Evolutionary conservation across 2,888 invertebrate genomes (phyloP), one percentile per base, ranked within the genome.

Genomic region (Dicycla oo): DNA sequence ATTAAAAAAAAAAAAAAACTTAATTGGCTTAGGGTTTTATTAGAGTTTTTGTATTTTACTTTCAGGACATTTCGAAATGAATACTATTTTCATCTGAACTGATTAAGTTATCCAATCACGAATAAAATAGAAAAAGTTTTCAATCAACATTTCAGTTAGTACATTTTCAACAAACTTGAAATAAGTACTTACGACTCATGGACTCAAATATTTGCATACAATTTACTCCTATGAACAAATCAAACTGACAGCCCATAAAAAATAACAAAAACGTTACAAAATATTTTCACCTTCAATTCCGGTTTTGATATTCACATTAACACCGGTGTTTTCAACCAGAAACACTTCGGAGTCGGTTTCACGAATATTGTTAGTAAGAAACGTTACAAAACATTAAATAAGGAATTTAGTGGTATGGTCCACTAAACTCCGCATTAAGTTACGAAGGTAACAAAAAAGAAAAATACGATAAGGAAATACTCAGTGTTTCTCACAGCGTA

Each of bases 381-480:
- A 65, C 30, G 51, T 65, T 79, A 65, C 38, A 45, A 62, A 66
- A 79, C 70, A 75, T 75, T 85, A 82, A 85, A 82, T 79, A 79
- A 69, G 40, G 34, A 54, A 57, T 73, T 85, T 74, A 74, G 69
- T 82, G 69, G 67, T n/a, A n/a, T n/a, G n/a, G n/a, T n/a, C n/a
- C n/a, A 57, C 65, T 72, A 64, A 53, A 57, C n/a, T n/a, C n/a
- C n/a, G 43, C 61, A 57, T 72, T 76, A 47, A 69, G 69, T 84
- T 56, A 72, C 13, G 49, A 26, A 47, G 57, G 72, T 53, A 51
- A 73, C 61, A 53, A 57, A n/a, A 57, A 54, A 38, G 20, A 23
- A 58, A 73, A 61, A 65, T 73, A 54, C 69, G 40, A 38, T 34
- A 61, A 67, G 71, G 43, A 81, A 83, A 69, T 51, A 53, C 34